phyloP scores from a whole-genome alignment of 2,888 invertebrate species.

The Leptinotarsa tumamoca region DNA sequence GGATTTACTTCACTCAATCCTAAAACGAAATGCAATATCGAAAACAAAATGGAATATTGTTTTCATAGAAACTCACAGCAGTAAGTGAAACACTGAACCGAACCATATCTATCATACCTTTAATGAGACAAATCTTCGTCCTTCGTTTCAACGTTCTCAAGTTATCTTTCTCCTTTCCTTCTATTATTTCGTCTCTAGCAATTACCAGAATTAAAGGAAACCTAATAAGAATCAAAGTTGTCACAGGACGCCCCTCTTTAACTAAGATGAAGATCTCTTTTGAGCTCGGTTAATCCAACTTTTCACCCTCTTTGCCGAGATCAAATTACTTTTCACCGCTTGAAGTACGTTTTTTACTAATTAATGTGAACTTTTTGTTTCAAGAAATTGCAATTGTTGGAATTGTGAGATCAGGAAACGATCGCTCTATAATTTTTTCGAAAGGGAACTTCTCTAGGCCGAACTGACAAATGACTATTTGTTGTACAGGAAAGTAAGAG shows the following conservation, averaged over 20 bases:
- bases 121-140: neutral
- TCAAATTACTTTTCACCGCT: constrained; percentile 45
- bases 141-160: constrained; percentile 12
- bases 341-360: constrained; percentile 37
- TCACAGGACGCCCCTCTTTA: constrained; percentile 40
- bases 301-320: constrained; percentile 46
- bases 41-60: neutral
- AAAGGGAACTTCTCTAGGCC: neutral
- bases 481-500: too few species aligned
- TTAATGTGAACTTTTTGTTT: constrained; percentile 34
- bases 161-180: constrained; percentile 5
- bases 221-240: constrained; percentile 42
- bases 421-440: constrained; percentile 16
- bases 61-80: neutral
- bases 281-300: constrained; percentile 47
- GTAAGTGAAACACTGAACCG: neutral
- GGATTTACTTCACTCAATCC: too few species aligned
- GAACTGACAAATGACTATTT: too few species aligned
- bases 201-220: constrained; percentile 45
- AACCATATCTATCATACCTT: neutral
- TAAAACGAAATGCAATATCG: neutral
- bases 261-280: constrained; percentile 47
- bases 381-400: constrained; percentile 22
- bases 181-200: constrained; percentile 34
- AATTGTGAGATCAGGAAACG: constrained; percentile 26